Percentiles rank a stretch among this genome's conserved stretches.
Conservation (phyloP, 2,888 invertebrate genomes). For the Zygaena filipendulae region DNA sequence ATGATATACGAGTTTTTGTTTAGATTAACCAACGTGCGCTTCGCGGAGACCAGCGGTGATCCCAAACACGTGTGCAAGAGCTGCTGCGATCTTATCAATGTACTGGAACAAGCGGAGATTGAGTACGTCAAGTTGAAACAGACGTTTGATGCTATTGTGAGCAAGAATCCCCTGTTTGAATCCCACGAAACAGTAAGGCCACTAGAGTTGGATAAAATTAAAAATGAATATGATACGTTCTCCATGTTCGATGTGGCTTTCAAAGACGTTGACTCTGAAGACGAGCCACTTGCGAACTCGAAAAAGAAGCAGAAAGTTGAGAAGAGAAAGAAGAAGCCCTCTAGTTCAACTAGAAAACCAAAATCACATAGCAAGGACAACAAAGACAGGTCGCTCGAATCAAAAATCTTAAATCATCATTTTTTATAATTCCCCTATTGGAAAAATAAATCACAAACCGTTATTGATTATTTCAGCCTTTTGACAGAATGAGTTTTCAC, state of each 20-base stretch:
- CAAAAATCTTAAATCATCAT: too few species aligned
- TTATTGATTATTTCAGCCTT: too few species aligned
- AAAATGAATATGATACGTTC: constrained; percentile 15
- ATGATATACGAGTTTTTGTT: constrained; percentile 33
- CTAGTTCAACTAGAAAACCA: constrained; percentile 19
- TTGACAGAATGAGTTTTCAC: too few species aligned
- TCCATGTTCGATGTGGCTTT: constrained; percentile 15
- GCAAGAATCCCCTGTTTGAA: constrained; percentile 46
- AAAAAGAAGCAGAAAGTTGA: constrained; percentile 40
- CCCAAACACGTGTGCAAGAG: constrained; percentile 37
- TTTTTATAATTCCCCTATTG: too few species aligned
- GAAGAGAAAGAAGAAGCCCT: constrained; percentile 39
- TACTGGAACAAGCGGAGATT: constrained; percentile 46
- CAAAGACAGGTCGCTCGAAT: constrained; percentile 25
- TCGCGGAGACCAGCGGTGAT: constrained; percentile 23
- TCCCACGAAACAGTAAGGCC: constrained; percentile 16
- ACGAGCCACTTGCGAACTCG: constrained; percentile 44
- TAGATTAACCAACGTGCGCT: constrained; percentile 31
- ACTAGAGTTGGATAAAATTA: constrained; percentile 28
- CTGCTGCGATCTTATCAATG: constrained; percentile 44
- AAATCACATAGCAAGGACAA: constrained; percentile 21
- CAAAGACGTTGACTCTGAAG: constrained; percentile 32
- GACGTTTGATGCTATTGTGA: constrained; percentile 43
- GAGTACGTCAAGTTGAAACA: constrained; percentile 46
- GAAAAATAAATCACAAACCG: too few species aligned